Conservation (phyloP, 2,888 invertebrate genomes). For the Parnassius glacialis region DNA sequence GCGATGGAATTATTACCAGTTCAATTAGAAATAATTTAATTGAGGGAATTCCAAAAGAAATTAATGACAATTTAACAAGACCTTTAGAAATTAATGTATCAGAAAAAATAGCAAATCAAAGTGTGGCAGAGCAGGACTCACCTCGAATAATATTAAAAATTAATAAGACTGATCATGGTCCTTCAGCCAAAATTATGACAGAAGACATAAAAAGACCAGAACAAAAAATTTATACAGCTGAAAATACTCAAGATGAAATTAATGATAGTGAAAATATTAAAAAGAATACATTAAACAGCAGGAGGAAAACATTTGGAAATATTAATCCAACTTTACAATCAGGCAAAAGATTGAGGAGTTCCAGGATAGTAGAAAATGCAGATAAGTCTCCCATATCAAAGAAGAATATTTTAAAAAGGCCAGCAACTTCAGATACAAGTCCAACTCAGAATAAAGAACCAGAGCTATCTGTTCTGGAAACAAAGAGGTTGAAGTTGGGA, state of each 20-base stretch:
- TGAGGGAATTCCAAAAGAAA: constrained; percentile 50
- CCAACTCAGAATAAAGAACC: constrained; percentile 54
- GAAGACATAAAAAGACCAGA: constrained; percentile 61
- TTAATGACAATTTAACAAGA: constrained; percentile 59
- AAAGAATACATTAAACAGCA: constrained; percentile 55
- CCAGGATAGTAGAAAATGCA: constrained; percentile 61
- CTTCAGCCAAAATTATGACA: constrained; percentile 74
- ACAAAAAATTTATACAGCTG: constrained; percentile 43
- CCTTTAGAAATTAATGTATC: constrained; percentile 74
- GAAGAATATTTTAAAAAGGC: constrained; percentile 55
- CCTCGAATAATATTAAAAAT: constrained; percentile 84
- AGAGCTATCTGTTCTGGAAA: constrained; percentile 59
- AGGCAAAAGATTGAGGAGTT: constrained; percentile 71
- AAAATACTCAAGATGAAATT: constrained; percentile 51
- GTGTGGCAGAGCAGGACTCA: constrained; percentile 74
- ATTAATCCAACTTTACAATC: constrained; percentile 49
- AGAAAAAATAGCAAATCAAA: constrained; percentile 61
- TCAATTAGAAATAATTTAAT: constrained; percentile 40
- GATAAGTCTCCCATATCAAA: constrained; percentile 53
- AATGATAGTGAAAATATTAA: constrained; percentile 56
- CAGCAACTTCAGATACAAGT: constrained; percentile 49
- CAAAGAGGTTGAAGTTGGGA: constrained; percentile 69
- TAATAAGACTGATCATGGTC: constrained; percentile 81
- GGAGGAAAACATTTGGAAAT: constrained; percentile 51
- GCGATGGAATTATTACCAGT: constrained; percentile 40